Percentiles rank a stretch among this genome's conserved stretches.
These are phyloP conservation scores for Aleiodes alternator DNA, from an alignment of 2,888 invertebrate genomes.

Conservation along the genomic window DNA sequence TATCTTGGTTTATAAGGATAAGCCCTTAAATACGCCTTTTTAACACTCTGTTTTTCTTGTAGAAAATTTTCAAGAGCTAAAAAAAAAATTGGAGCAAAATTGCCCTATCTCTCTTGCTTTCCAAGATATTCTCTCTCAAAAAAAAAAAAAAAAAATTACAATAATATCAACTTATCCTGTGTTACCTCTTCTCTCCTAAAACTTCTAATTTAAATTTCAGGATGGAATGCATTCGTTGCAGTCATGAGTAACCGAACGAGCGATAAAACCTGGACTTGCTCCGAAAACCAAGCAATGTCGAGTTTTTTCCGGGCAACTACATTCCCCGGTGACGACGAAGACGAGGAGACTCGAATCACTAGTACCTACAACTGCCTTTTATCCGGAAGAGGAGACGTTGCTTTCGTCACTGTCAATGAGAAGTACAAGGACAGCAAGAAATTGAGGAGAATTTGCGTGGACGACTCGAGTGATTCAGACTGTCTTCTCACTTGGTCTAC, in stretches of 20 bases:
- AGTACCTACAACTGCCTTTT: slow-evolving; percentile 77
- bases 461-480: slow-evolving; percentile 51
- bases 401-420: slow-evolving; percentile 81
- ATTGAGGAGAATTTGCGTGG: slow-evolving; percentile 68
- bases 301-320: slow-evolving; percentile 80
- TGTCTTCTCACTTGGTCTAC: slow-evolving; percentile 70
- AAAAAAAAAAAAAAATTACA: too few species aligned
- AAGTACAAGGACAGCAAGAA: slow-evolving; percentile 42
- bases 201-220: slow-evolving; percentile 57
- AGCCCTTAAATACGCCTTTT: too few species aligned
- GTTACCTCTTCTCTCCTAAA: too few species aligned
- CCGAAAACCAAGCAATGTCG: slow-evolving; percentile 73
- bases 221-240: slow-evolving; percentile 69
- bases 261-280: slow-evolving; percentile 60
- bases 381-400: slow-evolving; percentile 84
- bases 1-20: too few species aligned
- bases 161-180: too few species aligned
- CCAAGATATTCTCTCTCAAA: too few species aligned
- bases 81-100: too few species aligned
- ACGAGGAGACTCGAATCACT: slow-evolving; percentile 42
- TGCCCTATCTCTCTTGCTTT: too few species aligned
- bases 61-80: too few species aligned
- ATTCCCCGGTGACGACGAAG: slow-evolving; percentile 36
- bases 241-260: slow-evolving; percentile 60
- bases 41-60: too few species aligned